A percentile compares a stretch with the other conserved stretches of the same genome.
Conservation (phyloP, 2,113 vertebrate genomes). For the Garra rufa region DNA sequence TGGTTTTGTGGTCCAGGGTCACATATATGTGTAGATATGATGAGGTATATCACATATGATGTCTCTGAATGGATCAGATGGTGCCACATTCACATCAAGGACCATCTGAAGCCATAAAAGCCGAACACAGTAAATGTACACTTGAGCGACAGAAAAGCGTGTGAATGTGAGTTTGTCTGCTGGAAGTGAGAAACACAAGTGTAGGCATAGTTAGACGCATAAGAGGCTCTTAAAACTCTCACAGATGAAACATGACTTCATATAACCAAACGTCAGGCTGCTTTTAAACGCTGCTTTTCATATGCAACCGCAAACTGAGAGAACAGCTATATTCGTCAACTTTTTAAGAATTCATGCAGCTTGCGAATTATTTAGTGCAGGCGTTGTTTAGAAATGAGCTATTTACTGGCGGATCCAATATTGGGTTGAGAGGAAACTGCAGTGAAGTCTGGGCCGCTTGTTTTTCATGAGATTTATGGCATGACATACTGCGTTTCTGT, state of each 20-base stretch:
- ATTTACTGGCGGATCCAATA: background rate
- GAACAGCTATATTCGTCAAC: background rate
- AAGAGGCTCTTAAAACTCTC: constrained; percentile 6
- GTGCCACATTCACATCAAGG: background rate
- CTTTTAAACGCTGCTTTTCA: background rate
- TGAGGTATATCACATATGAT: background rate
- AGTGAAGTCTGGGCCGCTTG: background rate
- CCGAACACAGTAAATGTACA: background rate
- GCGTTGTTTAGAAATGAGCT: background rate
- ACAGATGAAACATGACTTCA: constrained; percentile 16
- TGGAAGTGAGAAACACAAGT: constrained; percentile 13
- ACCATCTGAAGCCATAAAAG: background rate
- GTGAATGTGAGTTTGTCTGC: background rate
- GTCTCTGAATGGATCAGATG: background rate
- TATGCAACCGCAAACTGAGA: background rate
- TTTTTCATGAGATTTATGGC: constrained; percentile 1
- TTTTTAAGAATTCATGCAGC: background rate
- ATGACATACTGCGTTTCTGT: background rate
- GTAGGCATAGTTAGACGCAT: background rate
- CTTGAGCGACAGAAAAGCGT: background rate
- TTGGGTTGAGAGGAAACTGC: background rate
- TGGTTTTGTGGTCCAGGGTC: too few species aligned
- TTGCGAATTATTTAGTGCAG: background rate
- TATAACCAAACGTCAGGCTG: background rate
- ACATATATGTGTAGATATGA: too few species aligned